Base-by-base conservation (phyloP, 2,113 vertebrate species). In the Muntiacus muntjak region DNA sequence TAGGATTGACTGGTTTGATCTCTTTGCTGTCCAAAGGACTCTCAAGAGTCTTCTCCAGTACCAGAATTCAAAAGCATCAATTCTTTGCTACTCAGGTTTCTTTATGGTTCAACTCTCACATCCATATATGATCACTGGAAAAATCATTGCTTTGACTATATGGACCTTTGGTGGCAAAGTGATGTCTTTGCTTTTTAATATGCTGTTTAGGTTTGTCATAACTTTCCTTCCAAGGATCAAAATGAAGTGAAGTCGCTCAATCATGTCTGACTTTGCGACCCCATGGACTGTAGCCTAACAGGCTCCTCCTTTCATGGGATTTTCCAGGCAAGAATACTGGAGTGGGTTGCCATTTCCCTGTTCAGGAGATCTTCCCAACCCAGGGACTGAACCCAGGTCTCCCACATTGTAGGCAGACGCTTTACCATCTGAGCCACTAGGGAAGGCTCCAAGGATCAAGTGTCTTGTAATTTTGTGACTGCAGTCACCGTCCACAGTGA, bases 401-500 rank as follows among this genome's bases (percentile, higher is more conserved):
- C 47, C 47, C 3, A 0, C 12, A 3, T 50, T 50, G 47, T 50
- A 50, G 47, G 47, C 47, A 50, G 47, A 50, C 12, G 1, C 47
- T 50, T 50, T 50, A 50, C 47, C 47, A 50, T 50, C 47, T 50
- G 47, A 50, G 47, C 47, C 12, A 50, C 13, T 13, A 50, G 47
- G 47, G 47, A 50, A 50, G 47, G 47, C 47, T 74, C 71, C 71
- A 74, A 43, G 36, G 5, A 74, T 40, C 71, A 74, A 43, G 71
- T 43, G 21, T 74, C 36, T 26, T 74, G 19, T 74, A 74, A 74
- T 74, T 74, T 43, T 23, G 67, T 40, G 36, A 40, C 36, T 25
- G 36, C 12, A 43, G 36, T 74, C 36, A 43, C 71, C 0, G 0
- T 74, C 36, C 36, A 7, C 5, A 43, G 71, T 74, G 21, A 74